Evolutionary conservation across 37 sponge, comb jelly and placozoan genomes (phyloP), one percentile per base, ranked within the genome.

Genomic region (Diacarnus erythraeanus): DNA sequence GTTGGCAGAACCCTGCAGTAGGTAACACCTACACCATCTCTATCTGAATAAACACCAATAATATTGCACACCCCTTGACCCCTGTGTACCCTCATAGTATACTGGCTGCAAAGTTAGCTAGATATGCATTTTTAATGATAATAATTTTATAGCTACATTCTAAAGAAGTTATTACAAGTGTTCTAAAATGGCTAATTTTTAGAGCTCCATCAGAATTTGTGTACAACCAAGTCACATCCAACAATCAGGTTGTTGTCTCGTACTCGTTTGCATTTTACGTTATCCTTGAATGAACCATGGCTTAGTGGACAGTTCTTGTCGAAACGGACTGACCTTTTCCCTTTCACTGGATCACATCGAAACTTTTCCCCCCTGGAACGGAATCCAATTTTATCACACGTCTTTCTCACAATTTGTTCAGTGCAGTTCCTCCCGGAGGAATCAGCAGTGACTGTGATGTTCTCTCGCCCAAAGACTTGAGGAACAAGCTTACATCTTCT

Each of bases 311-410:
- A 80, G 26, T 2, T 71, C 0, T 70, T 57, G 1, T 39, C 30
- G 20, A 83, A 83, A n/a, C 43, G 31, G 20, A 83, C 69, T 59
- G 22, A 1, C 59, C 84, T 64, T 27, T 57, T 42, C 23, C 77
- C 63, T 39, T 15, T 31, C 76, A 38, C 31, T 3, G 57, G 61
- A 31, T 31, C 58, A 57, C 85, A 84, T 15, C 37, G 38, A 30
- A 67, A 77, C 82, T 77, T 84, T 72, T 38, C 70, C 51, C 72
- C 72, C 0, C 51, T 1, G 10, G 33, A 36, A 27, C 82, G 34
- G 35, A 71, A 80, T 15, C 59, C 72, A 37, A 69, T 29, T 39
- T 80, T 80, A 39, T 80, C 80, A 26, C 80, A 80, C n/a, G 60
- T 59, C 3, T 37, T 35, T 42, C 57, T 34, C 0, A 38, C 37